Conservation (phyloP, 2,113 vertebrate genomes). For the Centropus unirufus region DNA sequence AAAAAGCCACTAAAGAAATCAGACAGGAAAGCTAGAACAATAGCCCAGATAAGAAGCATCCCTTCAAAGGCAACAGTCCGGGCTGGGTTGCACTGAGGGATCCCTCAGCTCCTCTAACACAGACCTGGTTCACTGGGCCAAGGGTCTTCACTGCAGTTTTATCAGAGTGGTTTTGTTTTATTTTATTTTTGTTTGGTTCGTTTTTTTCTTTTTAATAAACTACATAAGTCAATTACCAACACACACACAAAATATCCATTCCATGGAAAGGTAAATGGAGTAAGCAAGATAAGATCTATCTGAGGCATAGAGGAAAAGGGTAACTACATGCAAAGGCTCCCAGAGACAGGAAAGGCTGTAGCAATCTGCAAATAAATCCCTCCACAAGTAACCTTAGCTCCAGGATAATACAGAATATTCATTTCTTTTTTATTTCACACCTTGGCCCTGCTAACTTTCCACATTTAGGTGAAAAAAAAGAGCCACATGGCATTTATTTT, state of each 20-base stretch:
- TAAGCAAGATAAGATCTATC: not conserved
- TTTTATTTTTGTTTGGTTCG: not conserved
- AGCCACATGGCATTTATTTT: accelerated
- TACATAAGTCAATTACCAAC: not conserved
- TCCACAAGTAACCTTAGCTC: not conserved
- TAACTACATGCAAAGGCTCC: not conserved
- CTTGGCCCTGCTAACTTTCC: not conserved
- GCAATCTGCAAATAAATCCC: not conserved
- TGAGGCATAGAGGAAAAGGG: not conserved
- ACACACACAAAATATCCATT: not conserved
- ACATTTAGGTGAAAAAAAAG: not conserved
- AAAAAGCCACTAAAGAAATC: not conserved
- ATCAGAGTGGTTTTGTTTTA: accelerated
- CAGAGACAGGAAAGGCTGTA: not conserved
- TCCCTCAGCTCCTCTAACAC: not conserved
- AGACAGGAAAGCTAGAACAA: conserved; percentile 34
- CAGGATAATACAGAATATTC: not conserved
- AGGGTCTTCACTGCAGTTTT: not conserved
- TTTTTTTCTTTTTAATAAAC: not conserved
- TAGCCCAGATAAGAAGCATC: not conserved
- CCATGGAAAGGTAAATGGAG: not conserved
- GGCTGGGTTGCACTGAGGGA: not conserved
- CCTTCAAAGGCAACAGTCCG: not conserved
- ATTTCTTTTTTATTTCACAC: not conserved
- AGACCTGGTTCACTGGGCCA: not conserved